phyloP scores from a whole-genome alignment of 2,888 invertebrate species.

The Hypolimnas misippus region DNA sequence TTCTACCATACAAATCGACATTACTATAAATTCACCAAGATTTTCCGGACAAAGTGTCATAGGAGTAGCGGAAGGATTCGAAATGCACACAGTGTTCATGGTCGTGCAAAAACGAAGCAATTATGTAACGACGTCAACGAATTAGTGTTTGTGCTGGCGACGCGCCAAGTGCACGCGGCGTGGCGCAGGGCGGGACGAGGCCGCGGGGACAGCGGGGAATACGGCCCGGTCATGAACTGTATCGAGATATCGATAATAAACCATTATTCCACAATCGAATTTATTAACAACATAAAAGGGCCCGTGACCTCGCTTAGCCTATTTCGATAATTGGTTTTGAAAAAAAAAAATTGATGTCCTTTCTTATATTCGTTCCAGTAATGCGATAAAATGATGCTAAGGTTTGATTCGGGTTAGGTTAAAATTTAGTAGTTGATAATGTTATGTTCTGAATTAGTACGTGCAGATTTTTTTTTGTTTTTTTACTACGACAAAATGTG shows the following conservation, averaged over 20 bases:
- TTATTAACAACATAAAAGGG: constrained; percentile 10
- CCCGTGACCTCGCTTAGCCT: neutral
- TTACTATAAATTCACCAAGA: neutral
- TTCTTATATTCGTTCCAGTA: neutral
- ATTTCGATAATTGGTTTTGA: constrained; percentile 10
- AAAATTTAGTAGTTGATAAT: too few relatives aligned
- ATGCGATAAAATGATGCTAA: neutral
- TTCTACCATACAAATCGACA: neutral
- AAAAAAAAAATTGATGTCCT: neutral
- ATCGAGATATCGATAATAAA: constrained; percentile 42
- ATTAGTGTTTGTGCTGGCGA: constrained; percentile 75
- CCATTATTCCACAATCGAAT: constrained; percentile 25
- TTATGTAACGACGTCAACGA: constrained; percentile 76
- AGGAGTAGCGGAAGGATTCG: constrained; percentile 22
- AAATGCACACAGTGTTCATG: constrained; percentile 29
- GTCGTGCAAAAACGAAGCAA: constrained; percentile 71
- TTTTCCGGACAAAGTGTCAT: constrained; percentile 8
- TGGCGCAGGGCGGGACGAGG: constrained; percentile 26
- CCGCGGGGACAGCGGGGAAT: constrained; percentile 18
- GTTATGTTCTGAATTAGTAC: too few relatives aligned
- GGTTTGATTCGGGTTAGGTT: neutral
- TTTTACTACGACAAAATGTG: too few relatives aligned
- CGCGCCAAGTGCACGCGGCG: constrained; percentile 64
- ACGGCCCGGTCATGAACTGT: constrained; percentile 32
- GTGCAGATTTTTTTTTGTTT: too few relatives aligned